Conservation (phyloP, 2,797 vertebrate species). For the Liasis olivaceus region DNA sequence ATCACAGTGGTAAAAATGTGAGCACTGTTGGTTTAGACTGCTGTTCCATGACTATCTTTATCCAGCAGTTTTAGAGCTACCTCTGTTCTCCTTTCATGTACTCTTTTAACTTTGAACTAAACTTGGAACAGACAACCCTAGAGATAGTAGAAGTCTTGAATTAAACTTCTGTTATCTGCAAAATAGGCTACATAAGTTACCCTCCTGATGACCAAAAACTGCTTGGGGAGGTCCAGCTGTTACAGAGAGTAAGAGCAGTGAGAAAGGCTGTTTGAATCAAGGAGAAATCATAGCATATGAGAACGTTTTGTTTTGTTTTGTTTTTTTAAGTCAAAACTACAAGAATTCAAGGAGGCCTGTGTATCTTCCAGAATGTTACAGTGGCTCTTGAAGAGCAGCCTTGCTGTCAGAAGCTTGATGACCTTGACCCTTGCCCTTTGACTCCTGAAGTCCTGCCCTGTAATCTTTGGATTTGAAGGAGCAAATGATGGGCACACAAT, state of each 20-base stretch:
- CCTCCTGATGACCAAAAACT: not conserved
- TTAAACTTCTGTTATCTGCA: not conserved
- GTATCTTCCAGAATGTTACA: not conserved
- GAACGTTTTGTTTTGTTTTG: too few species aligned
- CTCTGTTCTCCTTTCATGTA: not conserved
- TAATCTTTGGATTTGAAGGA: too few species aligned
- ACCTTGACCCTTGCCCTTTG: not conserved
- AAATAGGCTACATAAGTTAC: not conserved
- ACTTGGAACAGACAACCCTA: not conserved
- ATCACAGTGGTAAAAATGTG: not conserved
- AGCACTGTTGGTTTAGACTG: not conserved
- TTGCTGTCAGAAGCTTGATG: not conserved
- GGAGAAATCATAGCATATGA: not conserved
- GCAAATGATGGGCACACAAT: too few species aligned
- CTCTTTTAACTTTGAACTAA: not conserved
- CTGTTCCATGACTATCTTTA: not conserved
- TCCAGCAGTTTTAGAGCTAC: not conserved
- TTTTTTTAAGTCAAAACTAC: not conserved
- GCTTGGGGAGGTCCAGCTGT: not conserved
- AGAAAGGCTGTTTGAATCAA: not conserved
- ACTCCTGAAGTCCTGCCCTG: not conserved
- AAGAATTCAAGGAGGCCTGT: not conserved
- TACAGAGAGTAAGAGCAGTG: not conserved
- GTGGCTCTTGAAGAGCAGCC: not conserved
- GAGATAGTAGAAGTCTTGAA: not conserved